These are phyloP conservation scores for Pollimyrus isidori DNA, from an alignment of 2,113 vertebrate species.

Conservation along the genomic window DNA sequence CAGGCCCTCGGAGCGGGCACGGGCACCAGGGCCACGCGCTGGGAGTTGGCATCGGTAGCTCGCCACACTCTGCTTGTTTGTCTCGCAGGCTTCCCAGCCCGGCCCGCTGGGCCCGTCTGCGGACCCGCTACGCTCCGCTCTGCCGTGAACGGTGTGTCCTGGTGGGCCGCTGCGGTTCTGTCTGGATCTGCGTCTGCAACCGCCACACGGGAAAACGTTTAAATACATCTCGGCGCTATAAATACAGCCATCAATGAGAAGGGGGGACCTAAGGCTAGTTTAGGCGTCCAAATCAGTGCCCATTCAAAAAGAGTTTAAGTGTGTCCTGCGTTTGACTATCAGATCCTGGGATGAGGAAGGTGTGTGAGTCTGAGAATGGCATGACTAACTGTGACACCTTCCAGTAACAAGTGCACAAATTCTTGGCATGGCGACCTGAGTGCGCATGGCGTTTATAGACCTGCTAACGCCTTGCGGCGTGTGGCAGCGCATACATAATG, in stretches of 20 bases:
- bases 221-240: not conserved
- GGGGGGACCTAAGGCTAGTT: not conserved
- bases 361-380: not conserved
- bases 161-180: not conserved
- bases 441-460: not conserved
- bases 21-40: not conserved
- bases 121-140: not conserved
- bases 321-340: not conserved
- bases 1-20: not conserved
- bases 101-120: not conserved
- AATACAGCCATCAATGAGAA: not conserved
- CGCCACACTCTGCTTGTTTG: not conserved
- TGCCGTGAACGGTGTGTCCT: not conserved
- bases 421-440: not conserved
- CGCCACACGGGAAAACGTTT: not conserved
- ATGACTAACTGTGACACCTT: not conserved
- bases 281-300: not conserved
- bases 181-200: not conserved
- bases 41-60: not conserved
- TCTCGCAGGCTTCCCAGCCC: not conserved
- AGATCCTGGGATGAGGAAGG: not conserved
- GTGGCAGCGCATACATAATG: not conserved
- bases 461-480: not conserved
- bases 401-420: not conserved
- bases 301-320: not conserved